phyloP scores from a whole-genome alignment of 2,888 invertebrate species.

The Chloromyia formosa region DNA sequence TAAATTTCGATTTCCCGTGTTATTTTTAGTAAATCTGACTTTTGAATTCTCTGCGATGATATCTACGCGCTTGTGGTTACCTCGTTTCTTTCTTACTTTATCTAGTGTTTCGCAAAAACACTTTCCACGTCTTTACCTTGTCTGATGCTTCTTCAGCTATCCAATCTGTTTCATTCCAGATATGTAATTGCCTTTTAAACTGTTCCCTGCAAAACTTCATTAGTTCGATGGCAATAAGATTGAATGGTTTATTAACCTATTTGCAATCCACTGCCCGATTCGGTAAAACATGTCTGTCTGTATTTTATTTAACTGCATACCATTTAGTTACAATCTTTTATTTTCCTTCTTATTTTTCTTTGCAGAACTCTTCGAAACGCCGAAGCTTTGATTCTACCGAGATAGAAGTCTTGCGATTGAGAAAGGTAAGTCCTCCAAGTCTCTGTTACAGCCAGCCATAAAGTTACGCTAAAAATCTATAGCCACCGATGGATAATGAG shows the following conservation, averaged over 20 bases:
- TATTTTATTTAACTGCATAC: background rate
- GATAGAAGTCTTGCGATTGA: slow-evolving; percentile 48
- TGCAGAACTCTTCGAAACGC: slow-evolving; percentile 45
- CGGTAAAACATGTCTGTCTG: background rate
- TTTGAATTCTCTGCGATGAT: too few relatives aligned
- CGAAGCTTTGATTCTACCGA: slow-evolving; percentile 49
- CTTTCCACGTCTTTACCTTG: background rate
- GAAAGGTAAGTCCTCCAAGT: slow-evolving; percentile 46
- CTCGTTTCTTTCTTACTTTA: too few relatives aligned
- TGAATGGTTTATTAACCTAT: slow-evolving; percentile 2
- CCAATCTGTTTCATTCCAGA: background rate
- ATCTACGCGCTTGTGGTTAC: too few relatives aligned
- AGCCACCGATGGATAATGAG: background rate
- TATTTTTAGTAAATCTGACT: too few relatives aligned
- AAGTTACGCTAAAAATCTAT: background rate
- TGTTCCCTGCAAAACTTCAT: background rate
- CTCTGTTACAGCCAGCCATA: background rate
- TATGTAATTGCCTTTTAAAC: background rate
- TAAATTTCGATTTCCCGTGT: too few relatives aligned
- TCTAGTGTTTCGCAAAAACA: background rate
- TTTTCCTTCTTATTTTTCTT: slow-evolving; percentile 12
- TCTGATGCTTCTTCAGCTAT: background rate
- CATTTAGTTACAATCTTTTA: background rate
- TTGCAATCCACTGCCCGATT: background rate
- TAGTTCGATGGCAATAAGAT: background rate